A percentile compares a stretch with the other conserved stretches of the same genome.
Conservation (phyloP, 2,797 vertebrate genomes). For the Eurystomus glaucurus region DNA sequence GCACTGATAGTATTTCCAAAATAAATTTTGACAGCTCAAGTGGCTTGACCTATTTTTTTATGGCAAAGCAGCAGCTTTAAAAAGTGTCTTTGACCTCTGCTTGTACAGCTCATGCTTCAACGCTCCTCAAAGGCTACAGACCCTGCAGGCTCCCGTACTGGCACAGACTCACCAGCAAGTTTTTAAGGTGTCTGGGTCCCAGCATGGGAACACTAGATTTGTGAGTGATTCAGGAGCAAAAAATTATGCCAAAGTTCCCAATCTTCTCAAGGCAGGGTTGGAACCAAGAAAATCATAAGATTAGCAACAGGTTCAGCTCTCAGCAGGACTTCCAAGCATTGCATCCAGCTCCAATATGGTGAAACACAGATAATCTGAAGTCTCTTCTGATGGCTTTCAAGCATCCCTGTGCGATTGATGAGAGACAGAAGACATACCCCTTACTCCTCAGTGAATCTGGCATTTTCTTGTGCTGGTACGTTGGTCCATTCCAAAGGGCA, state of each 20-base stretch:
- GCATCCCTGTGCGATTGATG: neutral
- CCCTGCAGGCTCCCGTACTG: neutral
- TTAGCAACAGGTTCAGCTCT: neutral
- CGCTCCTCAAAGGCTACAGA: neutral
- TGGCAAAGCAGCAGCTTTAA: neutral
- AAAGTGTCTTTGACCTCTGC: neutral
- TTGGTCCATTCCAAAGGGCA: neutral
- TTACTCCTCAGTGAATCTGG: neutral
- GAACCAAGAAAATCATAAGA: neutral
- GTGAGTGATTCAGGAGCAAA: neutral
- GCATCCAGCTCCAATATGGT: neutral
- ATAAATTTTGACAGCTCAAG: neutral
- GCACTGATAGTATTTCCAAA: neutral
- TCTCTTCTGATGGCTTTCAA: neutral
- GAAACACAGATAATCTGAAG: neutral
- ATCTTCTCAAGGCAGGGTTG: neutral
- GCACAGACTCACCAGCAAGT: neutral
- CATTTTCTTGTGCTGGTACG: neutral
- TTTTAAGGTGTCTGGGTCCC: neutral
- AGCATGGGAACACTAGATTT: neutral
- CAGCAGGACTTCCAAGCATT: neutral
- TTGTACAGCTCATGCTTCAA: neutral
- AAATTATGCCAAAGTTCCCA: neutral
- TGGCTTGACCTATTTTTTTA: conserved; percentile 8
- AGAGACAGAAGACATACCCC: neutral